Evolutionary conservation across 2,888 invertebrate species (phyloP), one percentile per base, ranked within the genome.

Genomic region (Tipula lateralis): DNA sequence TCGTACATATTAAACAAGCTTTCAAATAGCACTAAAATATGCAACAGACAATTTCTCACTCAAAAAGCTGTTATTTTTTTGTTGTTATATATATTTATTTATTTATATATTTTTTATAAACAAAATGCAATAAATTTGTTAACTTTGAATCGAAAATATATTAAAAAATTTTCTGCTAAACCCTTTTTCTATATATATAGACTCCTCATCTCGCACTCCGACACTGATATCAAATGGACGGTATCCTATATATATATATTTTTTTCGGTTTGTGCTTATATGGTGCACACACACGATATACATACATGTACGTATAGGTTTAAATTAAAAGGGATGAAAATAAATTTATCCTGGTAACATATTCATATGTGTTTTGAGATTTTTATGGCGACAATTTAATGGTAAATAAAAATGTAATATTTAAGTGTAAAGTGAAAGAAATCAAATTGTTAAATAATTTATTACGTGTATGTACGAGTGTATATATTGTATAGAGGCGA

Each of bases 1-100:
- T 16, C 16, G 5, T 66, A 24, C 9, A 66, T 24, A 66, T 66
- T 66, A 66, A 66, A 66, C 66, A 66, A 66, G 66, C 66, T 66
- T 66, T 66, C 66, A 66, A 66, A 66, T 66, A 66, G 66, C 66
- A 66, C 66, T 66, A 66, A 66, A 66, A 66, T 66, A 66, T 66
- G 66, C 66, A 66, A 66, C 66, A 66, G 66, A 66, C 66, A 66
- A 66, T 66, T 66, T 66, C 66, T 66, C 66, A 66, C 66, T 66
- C 66, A 66, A 66, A 66, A 66, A 66, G 24, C 66, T 66, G 66
- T 66, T 66, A 24, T 24, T 66, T 66, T 66, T 24, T 24, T 32
- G 7, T 32, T 32, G 3, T 32, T 32, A 7, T 32, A 3, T 50
- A 50, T 66, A 66, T 66, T 66, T 66, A 66, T 66, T 66, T 66